Base-by-base conservation (phyloP, 2,113 vertebrate genomes). In the Hucho hucho region DNA sequence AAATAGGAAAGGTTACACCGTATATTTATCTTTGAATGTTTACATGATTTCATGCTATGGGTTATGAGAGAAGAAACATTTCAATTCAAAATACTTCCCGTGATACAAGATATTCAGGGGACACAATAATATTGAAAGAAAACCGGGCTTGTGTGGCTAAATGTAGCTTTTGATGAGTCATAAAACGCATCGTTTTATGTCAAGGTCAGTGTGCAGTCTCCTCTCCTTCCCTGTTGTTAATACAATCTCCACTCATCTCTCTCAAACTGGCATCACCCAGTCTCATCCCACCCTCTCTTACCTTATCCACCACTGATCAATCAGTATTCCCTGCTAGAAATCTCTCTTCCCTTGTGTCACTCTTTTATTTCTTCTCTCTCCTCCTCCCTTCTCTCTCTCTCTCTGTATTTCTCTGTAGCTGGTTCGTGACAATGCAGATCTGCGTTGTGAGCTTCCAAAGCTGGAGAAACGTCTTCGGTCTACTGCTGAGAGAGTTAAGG, bases 371-470 rank as follows among this genome's bases (percentile, higher is more conserved):
- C 20, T 11, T 61, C 25, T 58, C 24, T 49, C 64, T 25, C 32
- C 59, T 32, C 46, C 9, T 26, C 3, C 47, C 29, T 49, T 12
- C 56, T 75, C 24, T 75, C 61, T 14, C 13, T 58, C 65, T 49
- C 26, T 20, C 1, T 22, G 9, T 6, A 11, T 3, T 24, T 69
- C 43, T 47, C 32, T 69, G 32, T 85, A 97, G 96, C 90, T 97
- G 93, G 95, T 97, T 77, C 95, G 95, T 92, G 96, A 97, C 95
- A 97, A 97, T 90, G 95, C 96, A 93, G 96, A 97, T 92, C 91
- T 97, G 90, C 96, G 96, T 90, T 97, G 96, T 86, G 96, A 97
- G 94, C 96, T 97, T 94, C 96, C 96, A 77, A 97, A 97, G 86
- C 86, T 97, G 93, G 96, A 97, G 93, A 97, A 97, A 89, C 95